Evolutionary conservation across 1,140 invertebrate species (phyloP).

Genomic region (Heliconius hermathena): DNA sequence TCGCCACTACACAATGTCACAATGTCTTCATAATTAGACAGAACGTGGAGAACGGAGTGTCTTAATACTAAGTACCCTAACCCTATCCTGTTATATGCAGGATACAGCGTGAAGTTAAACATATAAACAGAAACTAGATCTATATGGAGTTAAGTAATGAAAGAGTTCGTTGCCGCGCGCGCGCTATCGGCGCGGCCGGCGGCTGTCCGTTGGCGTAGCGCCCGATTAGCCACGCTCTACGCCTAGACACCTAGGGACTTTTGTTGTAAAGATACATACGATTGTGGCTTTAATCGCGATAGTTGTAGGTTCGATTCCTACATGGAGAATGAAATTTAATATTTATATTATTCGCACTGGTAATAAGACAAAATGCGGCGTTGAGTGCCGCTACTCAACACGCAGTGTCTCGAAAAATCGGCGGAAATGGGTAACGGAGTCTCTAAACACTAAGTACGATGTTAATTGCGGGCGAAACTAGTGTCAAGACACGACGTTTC

Average conservation of each 20-base stretch:
- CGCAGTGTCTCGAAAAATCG: too few species aligned
- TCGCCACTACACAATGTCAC: background rate
- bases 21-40: background rate
- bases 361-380: too few species aligned
- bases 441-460: too few species aligned
- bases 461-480: too few species aligned
- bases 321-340: too few species aligned
- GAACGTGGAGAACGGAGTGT: background rate
- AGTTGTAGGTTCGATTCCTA: too few species aligned
- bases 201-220: conserved; percentile 1
- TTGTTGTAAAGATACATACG: background rate
- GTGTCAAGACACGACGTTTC: too few species aligned
- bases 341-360: too few species aligned
- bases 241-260: background rate
- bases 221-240: conserved; percentile 17
- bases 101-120: background rate
- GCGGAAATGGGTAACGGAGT: too few species aligned
- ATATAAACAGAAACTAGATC: background rate
- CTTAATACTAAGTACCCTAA: background rate
- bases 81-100: too few species aligned
- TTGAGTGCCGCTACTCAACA: too few species aligned
- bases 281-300: too few species aligned
- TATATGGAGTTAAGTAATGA: conserved; percentile 6
- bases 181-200: background rate
- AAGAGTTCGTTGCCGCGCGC: conserved; percentile 6